Base-by-base conservation (phyloP, 2,113 vertebrate species). In the Acrocephalus kingi region DNA sequence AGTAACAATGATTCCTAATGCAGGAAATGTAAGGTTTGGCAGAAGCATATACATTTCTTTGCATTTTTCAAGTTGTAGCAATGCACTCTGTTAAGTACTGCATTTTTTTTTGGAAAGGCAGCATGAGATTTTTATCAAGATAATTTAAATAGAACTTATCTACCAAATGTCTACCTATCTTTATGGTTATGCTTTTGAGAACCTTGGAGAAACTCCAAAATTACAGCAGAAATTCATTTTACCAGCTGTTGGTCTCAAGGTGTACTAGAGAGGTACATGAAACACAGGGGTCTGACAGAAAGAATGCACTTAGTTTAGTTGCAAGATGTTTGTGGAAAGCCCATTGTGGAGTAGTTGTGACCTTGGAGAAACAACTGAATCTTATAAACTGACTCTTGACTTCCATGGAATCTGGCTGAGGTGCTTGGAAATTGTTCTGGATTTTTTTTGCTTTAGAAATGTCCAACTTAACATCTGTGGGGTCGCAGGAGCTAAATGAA, bases 231-330 rank as follows among this genome's bases (percentile, higher is more conserved):
- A 94, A 78, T 41, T 21, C 7, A 22, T 88, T 92, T 86, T 87
- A 82, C 69, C 63, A 77, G 49, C 78, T 94, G 39, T 64, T 96
- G 35, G 19, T 85, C 64, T 84, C 27, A 52, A 79, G 58, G 64
- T 41, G 84, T 64, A 5, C 22, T 56, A 4, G 46, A 48, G 76
- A 75, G 22, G 71, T 80, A 89, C 90, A 61, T 69, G 74, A 87
- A 82, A 93, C 58, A n/a, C 74, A 63, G 74, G 89, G 96, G 55
- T 72, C 67, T 89, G 79, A 87, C 72, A 84, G 56, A 54, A 93
- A 88, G 58, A 96, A 82, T 86, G 79, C 54, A 61, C 63, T 92
- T 90, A 58, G 49, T 79, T 92, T 86, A 86, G 62, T 84, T 96
- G 72, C 62, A 64, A 73, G 15, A 39, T 93, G 61, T 82, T 88